Percentiles rank a stretch among this genome's conserved stretches.
These are phyloP conservation scores for Crioceris asparagi DNA, from an alignment of 2,888 invertebrate genomes.

Conservation along the genomic window DNA sequence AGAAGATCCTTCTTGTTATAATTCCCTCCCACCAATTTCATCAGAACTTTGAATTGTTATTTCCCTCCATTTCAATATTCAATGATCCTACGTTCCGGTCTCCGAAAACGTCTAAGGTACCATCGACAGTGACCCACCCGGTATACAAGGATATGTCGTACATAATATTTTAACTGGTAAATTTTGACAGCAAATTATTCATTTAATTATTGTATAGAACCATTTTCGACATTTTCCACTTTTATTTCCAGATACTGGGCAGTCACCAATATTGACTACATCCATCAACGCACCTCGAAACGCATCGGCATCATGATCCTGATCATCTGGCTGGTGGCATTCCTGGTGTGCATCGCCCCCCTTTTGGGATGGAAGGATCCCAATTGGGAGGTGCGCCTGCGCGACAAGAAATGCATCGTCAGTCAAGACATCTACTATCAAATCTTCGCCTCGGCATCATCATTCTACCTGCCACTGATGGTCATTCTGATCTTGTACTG, in stretches of 20 bases:
- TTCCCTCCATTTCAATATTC: too few relatives aligned
- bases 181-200: too few relatives aligned
- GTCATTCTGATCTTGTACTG: constrained; percentile 82
- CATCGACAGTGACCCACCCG: too few relatives aligned
- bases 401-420: constrained; percentile 63
- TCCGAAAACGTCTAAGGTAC: too few relatives aligned
- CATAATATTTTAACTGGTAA: too few relatives aligned
- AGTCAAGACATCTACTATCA: constrained; percentile 78
- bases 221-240: too few relatives aligned
- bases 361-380: constrained; percentile 74
- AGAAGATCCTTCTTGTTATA: too few relatives aligned
- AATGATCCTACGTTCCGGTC: too few relatives aligned
- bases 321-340: constrained; percentile 73
- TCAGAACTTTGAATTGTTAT: too few relatives aligned
- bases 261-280: constrained; percentile 48
- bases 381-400: constrained; percentile 46
- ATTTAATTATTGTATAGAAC: too few relatives aligned
- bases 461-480: constrained; percentile 82
- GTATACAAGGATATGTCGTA: too few relatives aligned
- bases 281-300: constrained; percentile 67
- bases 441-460: constrained; percentile 82
- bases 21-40: too few relatives aligned
- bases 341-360: constrained; percentile 79
- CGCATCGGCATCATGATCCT: constrained; percentile 72
- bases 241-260: constrained; percentile 17